Conservation (phyloP, 1,140 invertebrate species). For the Bursaphelenchus mucronatus region DNA sequence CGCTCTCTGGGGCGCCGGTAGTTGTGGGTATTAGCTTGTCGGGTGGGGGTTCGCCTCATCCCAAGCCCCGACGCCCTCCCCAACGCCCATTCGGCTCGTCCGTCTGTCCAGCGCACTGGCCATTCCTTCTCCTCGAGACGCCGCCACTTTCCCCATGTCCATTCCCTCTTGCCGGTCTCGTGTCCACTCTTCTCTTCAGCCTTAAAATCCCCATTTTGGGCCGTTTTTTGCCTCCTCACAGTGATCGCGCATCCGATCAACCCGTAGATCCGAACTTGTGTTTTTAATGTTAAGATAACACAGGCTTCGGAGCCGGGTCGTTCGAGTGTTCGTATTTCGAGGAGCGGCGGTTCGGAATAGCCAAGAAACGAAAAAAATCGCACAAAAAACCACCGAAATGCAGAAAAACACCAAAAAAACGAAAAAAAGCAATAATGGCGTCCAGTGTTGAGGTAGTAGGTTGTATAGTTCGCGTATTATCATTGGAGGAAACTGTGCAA, state of each 20-base stretch:
- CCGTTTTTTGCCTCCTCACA: too few relatives aligned
- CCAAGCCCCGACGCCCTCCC: too few relatives aligned
- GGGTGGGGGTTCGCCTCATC: too few relatives aligned
- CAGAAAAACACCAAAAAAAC: constrained; percentile 5
- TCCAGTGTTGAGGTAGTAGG: constrained; percentile 53
- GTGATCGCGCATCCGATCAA: constrained; percentile 34
- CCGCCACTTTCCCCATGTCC: too few relatives aligned
- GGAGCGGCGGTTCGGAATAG: too few relatives aligned
- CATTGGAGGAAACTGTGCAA: constrained; percentile 45
- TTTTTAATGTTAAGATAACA: constrained; percentile 32
- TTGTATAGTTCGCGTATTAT: constrained; percentile 55
- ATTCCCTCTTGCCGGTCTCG: too few relatives aligned
- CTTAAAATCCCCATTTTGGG: too few relatives aligned
- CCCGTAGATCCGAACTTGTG: constrained; percentile 59
- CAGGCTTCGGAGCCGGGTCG: constrained; percentile 48
- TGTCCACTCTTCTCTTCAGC: constrained; percentile 7
- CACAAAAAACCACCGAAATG: constrained; percentile 6
- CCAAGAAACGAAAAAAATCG: background rate
- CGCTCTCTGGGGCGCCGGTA: too few relatives aligned
- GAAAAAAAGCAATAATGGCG: constrained; percentile 7
- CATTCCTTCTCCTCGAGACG: too few relatives aligned
- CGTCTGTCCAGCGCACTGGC: too few relatives aligned
- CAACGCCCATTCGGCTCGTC: too few relatives aligned
- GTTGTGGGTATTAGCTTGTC: too few relatives aligned
- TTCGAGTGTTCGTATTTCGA: constrained; percentile 23